Percentiles rank a stretch among this genome's conserved stretches.
Conservation (phyloP, 2,888 invertebrate species). For the Tridacna crocea region DNA sequence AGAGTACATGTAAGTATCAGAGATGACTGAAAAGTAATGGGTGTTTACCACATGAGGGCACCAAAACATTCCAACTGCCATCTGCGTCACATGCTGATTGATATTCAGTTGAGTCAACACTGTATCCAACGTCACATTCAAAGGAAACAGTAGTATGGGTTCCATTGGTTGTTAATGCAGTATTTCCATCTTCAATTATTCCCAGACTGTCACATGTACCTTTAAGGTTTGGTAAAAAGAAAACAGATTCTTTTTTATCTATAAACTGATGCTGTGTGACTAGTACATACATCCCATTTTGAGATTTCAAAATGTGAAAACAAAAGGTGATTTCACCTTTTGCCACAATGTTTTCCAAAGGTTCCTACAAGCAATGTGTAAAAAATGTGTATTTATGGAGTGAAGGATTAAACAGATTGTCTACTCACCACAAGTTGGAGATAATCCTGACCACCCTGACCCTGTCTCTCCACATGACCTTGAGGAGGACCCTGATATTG, state of each 20-base stretch:
- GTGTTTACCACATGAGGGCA: conserved; percentile 42
- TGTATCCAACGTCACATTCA: conserved; percentile 52
- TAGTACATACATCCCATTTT: too few relatives aligned
- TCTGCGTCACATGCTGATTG: conserved; percentile 1
- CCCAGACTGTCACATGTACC: conserved; percentile 13
- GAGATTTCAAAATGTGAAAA: too few relatives aligned
- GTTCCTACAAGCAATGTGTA: too few relatives aligned
- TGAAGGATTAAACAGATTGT: background rate
- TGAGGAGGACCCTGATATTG: conserved; percentile 30
- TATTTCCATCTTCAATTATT: conserved; percentile 17
- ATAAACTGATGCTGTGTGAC: background rate
- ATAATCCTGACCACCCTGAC: conserved; percentile 47
- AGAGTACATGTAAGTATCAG: background rate
- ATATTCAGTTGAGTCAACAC: conserved; percentile 26
- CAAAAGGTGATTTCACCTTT: too few relatives aligned
- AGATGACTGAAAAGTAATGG: background rate
- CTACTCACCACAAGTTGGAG: conserved; percentile 50
- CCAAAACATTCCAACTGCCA: conserved; percentile 42
- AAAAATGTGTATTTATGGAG: too few relatives aligned
- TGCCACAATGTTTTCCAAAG: too few relatives aligned
- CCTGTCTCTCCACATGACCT: conserved; percentile 47
- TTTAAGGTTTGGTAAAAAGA: background rate
- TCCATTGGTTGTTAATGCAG: conserved; percentile 42
- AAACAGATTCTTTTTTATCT: background rate
- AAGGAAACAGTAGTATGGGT: conserved; percentile 23